Evolutionary conservation across 2,888 invertebrate species (phyloP).

Genomic region (Cryptosula pallasiana): DNA sequence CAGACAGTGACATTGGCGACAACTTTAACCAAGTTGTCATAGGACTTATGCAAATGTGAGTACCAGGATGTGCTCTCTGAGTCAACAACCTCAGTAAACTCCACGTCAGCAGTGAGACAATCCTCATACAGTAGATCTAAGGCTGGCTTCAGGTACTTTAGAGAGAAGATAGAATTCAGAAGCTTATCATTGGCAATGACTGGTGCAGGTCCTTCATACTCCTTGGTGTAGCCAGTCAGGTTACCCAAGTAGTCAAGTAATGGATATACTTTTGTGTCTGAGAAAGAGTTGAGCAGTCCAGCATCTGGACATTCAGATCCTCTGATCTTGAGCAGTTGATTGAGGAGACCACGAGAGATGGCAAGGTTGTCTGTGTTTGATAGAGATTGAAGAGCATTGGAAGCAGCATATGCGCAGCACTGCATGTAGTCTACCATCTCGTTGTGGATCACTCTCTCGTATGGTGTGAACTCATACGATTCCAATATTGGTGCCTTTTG

Average conservation of each 20-base stretch:
- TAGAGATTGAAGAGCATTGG: neutral
- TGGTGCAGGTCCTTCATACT: neutral
- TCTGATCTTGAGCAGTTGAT: neutral
- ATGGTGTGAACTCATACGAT: slow-evolving; percentile 72
- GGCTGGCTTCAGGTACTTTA: slow-evolving; percentile 43
- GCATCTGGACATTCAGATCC: neutral
- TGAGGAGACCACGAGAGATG: neutral
- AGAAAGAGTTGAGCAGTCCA: neutral
- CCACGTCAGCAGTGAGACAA: slow-evolving; percentile 65
- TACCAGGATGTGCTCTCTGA: neutral
- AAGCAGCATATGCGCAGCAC: slow-evolving; percentile 1
- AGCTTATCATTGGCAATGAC: slow-evolving; percentile 32
- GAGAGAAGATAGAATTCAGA: slow-evolving; percentile 31
- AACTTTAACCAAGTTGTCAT: no score
- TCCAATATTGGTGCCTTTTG: slow-evolving; percentile 78
- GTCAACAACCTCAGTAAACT: slow-evolving; percentile 64
- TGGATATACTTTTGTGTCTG: neutral
- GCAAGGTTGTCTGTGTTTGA: neutral
- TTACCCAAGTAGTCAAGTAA: neutral
- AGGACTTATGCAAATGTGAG: neutral
- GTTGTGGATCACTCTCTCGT: neutral
- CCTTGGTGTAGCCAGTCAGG: neutral
- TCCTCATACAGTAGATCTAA: slow-evolving; percentile 77
- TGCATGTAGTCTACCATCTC: neutral
- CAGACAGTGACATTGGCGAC: no score